phyloP scores from a whole-genome alignment of 2,113 vertebrate genomes.

The Boleophthalmus pectinirostris region DNA sequence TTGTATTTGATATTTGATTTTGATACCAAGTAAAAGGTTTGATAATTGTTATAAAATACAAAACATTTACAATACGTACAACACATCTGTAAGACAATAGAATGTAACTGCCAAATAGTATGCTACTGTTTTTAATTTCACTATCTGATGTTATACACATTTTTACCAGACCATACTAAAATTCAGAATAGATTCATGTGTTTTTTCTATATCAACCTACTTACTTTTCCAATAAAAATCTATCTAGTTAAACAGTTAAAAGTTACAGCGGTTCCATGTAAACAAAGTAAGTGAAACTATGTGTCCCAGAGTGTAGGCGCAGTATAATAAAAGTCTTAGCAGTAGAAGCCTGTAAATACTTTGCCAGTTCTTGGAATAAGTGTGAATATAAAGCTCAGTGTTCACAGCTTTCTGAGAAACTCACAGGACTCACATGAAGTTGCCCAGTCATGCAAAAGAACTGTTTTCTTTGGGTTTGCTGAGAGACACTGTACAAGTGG shows the following conservation, averaged over 20 bases:
- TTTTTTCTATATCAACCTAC: not conserved
- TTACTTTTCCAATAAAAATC: not conserved
- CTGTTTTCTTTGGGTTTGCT: not conserved
- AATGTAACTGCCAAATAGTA: too few relatives aligned
- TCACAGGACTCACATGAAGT: conserved; percentile 14
- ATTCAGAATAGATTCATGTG: not conserved
- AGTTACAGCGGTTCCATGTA: not conserved
- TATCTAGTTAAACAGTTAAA: too few relatives aligned
- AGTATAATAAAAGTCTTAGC: not conserved
- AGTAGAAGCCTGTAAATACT: conserved; percentile 22
- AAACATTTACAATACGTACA: too few relatives aligned
- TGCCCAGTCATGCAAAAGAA: not conserved
- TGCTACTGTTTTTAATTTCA: not conserved
- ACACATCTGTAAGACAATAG: too few relatives aligned
- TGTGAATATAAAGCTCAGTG: conserved; percentile 11
- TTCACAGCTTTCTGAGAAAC: conserved; percentile 42
- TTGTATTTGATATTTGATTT: too few relatives aligned
- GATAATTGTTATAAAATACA: too few relatives aligned
- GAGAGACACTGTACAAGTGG: too few relatives aligned
- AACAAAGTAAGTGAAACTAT: not conserved
- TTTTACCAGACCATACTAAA: not conserved
- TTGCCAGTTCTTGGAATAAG: conserved; percentile 44
- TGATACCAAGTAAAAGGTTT: too few relatives aligned
- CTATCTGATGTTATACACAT: not conserved
- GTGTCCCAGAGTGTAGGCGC: not conserved